Conservation (phyloP, 2,113 vertebrate species). For the Oryctolagus cuniculus region mOryCun1.1 NC_091453.1:91855001-91855500, state of each 20-base stretch:
- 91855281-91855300: slow-evolving; percentile 41
- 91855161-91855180: not conserved
- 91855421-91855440: slow-evolving; percentile 33
- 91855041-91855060: not conserved
- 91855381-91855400: slow-evolving; percentile 28
- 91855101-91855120: not conserved
- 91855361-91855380: slow-evolving; percentile 15
- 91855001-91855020: not conserved
- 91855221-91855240: not conserved
- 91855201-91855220: not conserved
- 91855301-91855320: slow-evolving; percentile 11
- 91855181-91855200: slow-evolving; percentile 13
- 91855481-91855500: not conserved
- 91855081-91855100: not conserved
- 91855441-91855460: not conserved
- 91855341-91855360: not conserved
- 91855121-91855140: not conserved
- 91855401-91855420: slow-evolving; percentile 10
- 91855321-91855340: slow-evolving; percentile 14
- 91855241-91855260: not conserved
- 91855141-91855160: not conserved
- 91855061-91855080: slow-evolving; percentile 24
- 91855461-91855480: not conserved
- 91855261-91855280: slow-evolving; percentile 35
- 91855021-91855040: slow-evolving; percentile 8